Evolutionary conservation across 2,113 vertebrate genomes (phyloP).

Genomic region (Passerina amoena): DNA sequence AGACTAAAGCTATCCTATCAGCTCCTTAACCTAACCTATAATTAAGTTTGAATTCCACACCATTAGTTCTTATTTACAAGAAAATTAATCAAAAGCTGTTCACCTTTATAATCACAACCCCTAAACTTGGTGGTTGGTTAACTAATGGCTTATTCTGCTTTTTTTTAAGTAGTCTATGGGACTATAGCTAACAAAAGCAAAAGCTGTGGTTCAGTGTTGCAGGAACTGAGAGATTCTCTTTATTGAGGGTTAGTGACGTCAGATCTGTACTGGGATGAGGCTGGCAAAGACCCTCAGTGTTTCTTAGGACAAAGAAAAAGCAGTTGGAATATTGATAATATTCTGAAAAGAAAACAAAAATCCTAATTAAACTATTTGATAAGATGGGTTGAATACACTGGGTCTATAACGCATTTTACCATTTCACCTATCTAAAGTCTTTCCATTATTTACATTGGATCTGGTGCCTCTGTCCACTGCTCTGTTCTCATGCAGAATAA

Average conservation of each 20-base stretch:
- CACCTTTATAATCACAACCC: neutral
- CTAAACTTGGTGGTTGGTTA: neutral
- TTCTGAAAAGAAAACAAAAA: neutral
- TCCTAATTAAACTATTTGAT: neutral
- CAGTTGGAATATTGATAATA: neutral
- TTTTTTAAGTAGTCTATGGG: neutral
- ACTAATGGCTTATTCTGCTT: neutral
- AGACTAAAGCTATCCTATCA: neutral
- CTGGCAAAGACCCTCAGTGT: neutral
- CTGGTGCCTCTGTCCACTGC: neutral
- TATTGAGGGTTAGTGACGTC: neutral
- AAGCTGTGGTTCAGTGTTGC: neutral
- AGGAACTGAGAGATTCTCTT: neutral
- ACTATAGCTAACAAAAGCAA: neutral
- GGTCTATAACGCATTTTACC: neutral
- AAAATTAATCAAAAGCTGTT: neutral
- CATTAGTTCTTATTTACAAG: neutral
- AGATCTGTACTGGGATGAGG: neutral
- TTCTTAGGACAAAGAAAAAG: neutral
- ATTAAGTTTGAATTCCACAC: neutral
- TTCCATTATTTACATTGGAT: neutral
- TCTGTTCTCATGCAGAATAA: neutral
- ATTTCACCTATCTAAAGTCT: neutral
- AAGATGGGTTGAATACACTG: neutral
- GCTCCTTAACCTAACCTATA: neutral